A percentile compares a stretch with the other conserved stretches of the same genome.
Conservation (phyloP, 2,797 vertebrate species). For the Acipenser oxyrinchus region DNA sequence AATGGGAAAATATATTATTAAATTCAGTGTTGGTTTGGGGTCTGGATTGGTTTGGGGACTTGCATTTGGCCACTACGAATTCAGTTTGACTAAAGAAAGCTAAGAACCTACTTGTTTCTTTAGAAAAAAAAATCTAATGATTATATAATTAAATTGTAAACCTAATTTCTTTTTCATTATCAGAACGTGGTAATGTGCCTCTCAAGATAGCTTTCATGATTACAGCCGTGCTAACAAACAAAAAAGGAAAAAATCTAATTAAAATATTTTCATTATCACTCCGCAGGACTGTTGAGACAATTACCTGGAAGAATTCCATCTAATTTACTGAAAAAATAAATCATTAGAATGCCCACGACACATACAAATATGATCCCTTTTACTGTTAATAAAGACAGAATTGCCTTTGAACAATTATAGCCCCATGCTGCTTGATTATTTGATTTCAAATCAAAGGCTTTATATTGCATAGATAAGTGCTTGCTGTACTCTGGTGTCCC, state of each 20-base stretch:
- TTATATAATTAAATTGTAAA: slow-evolving; percentile 10
- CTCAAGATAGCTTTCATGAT: not conserved
- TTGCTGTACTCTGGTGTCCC: not conserved
- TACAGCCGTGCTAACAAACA: not conserved
- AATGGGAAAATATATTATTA: too few relatives aligned
- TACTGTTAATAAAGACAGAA: slow-evolving; percentile 1
- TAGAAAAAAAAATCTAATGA: slow-evolving; percentile 6
- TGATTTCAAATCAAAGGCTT: not conserved
- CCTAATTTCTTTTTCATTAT: slow-evolving; percentile 14
- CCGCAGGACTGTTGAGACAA: slow-evolving; percentile 8
- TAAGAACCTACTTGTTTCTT: not conserved
- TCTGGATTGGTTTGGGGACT: too few relatives aligned
- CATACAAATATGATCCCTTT: not conserved
- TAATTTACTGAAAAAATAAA: slow-evolving; percentile 11
- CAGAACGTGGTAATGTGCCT: slow-evolving; percentile 6
- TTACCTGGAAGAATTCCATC: slow-evolving; percentile 8
- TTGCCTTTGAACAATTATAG: not conserved
- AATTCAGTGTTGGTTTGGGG: too few relatives aligned
- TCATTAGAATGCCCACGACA: slow-evolving; percentile 3
- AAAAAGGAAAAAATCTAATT: slow-evolving; percentile 7
- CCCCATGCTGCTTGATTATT: not conserved
- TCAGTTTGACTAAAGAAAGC: not conserved
- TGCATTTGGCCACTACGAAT: not conserved
- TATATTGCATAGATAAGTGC: not conserved
- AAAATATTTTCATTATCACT: slow-evolving; percentile 15